Conservation (phyloP, 2,113 vertebrate genomes). For the Onychostruthus taczanowskii region DNA sequence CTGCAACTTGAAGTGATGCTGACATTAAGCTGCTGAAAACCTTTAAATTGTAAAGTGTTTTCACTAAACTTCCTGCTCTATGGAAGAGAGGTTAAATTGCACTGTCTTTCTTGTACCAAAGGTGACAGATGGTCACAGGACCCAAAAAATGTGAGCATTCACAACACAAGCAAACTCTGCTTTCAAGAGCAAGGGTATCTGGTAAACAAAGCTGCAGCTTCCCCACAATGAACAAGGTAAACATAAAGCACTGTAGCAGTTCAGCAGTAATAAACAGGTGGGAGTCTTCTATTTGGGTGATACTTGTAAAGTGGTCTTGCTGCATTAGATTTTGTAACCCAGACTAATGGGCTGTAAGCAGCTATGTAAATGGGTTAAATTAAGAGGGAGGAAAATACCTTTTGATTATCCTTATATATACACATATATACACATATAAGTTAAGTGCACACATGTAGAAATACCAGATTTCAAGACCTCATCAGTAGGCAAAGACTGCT, state of each 20-base stretch:
- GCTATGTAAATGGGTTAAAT: slow-evolving; percentile 4
- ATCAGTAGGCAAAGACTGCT: background rate
- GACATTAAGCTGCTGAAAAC: background rate
- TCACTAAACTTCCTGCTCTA: background rate
- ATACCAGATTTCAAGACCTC: background rate
- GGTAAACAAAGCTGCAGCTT: background rate
- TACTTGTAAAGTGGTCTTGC: slow-evolving; percentile 15
- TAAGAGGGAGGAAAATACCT: slow-evolving; percentile 13
- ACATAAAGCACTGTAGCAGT: background rate
- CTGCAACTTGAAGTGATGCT: background rate
- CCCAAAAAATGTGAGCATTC: background rate
- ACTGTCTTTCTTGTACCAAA: background rate
- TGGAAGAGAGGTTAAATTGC: background rate
- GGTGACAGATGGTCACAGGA: background rate
- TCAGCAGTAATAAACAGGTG: slow-evolving; percentile 21
- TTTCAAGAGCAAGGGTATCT: background rate
- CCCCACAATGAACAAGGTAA: background rate
- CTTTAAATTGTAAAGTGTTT: background rate
- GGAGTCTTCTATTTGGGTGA: slow-evolving; percentile 8
- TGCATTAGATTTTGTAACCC: slow-evolving; percentile 44
- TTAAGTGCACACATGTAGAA: background rate
- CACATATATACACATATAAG: background rate
- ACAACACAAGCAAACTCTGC: background rate
- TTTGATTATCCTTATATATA: background rate
- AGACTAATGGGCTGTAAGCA: background rate